Base-by-base conservation (phyloP, 2,797 vertebrate species). In the Gallinago stenura region DNA sequence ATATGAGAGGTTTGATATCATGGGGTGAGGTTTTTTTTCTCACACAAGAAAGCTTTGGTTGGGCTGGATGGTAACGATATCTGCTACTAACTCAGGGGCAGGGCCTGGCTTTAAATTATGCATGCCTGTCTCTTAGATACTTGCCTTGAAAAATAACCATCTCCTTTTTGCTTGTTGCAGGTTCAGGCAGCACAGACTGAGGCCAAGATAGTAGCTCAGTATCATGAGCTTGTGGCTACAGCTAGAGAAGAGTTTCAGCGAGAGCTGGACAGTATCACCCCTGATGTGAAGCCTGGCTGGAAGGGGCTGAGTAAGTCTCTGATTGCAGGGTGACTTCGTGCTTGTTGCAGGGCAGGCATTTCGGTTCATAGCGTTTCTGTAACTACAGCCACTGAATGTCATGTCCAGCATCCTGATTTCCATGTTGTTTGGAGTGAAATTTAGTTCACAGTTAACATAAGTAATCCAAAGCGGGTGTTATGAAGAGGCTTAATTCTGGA, bases 251-350 rank as follows among this genome's bases (percentile, higher is more conserved):
- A 99, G 96, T 99, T 99, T 94, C 99, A 98, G 95, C 98, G 97
- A 83, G 99, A 99, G 97, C 98, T 99, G 2, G 99, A 98, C 97
- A 99, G 99, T 83, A 99, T 99, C 69, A 99, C 99, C 65, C 99
- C 99, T 1, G 99, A 99, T 2, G 98, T 99, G 56, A 98, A 99
- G 91, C 98, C 99, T 66, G 99, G 99, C 96, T 99, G 99, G 99
- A 99, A 99, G 95, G 99, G 99, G 8, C 98, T 99, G 48, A 98
- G 99, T 99, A 99, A 99, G 99, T 98, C 53, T 90, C 43, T 1
- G 25, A 7, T 14, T n/a, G 13, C 57, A 10, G 70, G 20, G 16
- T 83, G 45, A 7, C n/a, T 35, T 39, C 0, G 0, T 26, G 76
- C 37, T 71, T 15, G 9, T 25, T 39, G 11, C 57, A 20, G 4